Base-by-base conservation (phyloP, 35 echinoderm and acorn worm genomes). In the Eucidaris tribuloides region DNA sequence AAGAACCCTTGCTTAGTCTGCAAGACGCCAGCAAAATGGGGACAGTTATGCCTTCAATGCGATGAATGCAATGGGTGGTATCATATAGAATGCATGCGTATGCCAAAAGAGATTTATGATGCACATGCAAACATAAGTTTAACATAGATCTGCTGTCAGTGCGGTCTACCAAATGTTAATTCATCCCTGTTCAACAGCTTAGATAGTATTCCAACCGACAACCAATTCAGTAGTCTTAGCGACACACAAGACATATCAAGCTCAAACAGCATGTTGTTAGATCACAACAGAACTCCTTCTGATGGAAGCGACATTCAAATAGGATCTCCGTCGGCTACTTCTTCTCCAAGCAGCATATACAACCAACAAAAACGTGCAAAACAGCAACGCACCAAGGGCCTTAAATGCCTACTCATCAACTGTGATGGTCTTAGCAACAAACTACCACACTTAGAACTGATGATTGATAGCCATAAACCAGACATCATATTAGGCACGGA, bases 361-460 rank as follows among this genome's bases (percentile, higher is more conserved):
- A 7, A 84, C 14, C 62, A 34, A 61, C 24, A 28, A 30, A 62
- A 11, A 28, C 18, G 42, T 3, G 14, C 49, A 14, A 62, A 19
- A 27, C 22, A 7, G 36, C 38, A 42, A 7, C 35, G 42, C 23
- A 74, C 55, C 28, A 72, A 28, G 13, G 61, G 61, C 35, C 9
- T 84, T 6, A 84, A 84, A 84, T 18, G 50, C 13, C 34, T 84
- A 9, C 58, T 84, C 46, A 20, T 68, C 5, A 65, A 84, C 34
- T 86, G 83, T 77, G 70, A 86, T 77, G 68, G 83, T 18, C 68
- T 86, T 11, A 58, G 60, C 48, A 77, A 86, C 52, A 77, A 86
- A 45, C 17, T 86, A 31, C 83, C 83, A 14, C 65, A 86, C 20
- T 77, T 86, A 14, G 83, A 86, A 36, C 15, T 50, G 23, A 45